These are phyloP conservation scores for Sterrhoptilus dennistouni DNA, from an alignment of 2,113 vertebrate genomes.

Conservation along the genomic window DNA sequence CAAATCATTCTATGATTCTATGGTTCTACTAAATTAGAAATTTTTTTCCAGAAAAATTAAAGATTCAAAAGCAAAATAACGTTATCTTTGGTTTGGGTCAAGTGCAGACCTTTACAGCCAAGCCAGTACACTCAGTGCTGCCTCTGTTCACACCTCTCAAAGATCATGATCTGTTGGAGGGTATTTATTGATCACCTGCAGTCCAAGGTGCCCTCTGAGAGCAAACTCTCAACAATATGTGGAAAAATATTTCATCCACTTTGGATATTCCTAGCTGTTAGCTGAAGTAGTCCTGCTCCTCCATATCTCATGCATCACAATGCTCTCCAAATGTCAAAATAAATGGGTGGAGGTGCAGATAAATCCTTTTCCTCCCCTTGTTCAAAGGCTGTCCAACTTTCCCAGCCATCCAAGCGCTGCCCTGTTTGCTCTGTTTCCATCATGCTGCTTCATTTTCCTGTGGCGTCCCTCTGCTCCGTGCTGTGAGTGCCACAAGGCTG, in stretches of 20 bases:
- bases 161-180: background rate
- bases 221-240: background rate
- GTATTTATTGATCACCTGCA: background rate
- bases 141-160: background rate
- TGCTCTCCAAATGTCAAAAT: background rate
- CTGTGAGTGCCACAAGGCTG: background rate
- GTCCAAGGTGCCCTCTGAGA: background rate
- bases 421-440: background rate
- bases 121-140: background rate
- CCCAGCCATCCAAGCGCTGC: fast-evolving
- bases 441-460: background rate
- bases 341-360: background rate
- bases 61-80: background rate
- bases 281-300: background rate
- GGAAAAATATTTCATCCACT: background rate
- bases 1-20: background rate
- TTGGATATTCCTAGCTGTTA: background rate
- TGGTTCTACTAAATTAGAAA: background rate
- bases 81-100: background rate
- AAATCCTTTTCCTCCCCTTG: background rate
- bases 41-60: background rate
- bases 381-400: background rate
- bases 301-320: background rate
- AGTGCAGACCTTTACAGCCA: background rate
- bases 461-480: background rate